phyloP scores from a whole-genome alignment of 2,113 vertebrate genomes.

The Gavia stellata region DNA sequence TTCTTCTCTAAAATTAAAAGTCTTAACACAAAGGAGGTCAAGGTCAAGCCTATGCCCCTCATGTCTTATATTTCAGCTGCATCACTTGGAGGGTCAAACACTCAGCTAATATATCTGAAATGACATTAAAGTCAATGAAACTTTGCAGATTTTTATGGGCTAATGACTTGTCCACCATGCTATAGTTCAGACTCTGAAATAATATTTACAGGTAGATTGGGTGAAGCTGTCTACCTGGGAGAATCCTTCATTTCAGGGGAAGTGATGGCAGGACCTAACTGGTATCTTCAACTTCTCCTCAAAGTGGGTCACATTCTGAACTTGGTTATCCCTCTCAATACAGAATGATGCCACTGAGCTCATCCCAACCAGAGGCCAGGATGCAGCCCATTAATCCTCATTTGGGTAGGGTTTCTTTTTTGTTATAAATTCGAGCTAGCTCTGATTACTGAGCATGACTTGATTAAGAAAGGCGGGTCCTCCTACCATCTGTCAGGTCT shows the following conservation, averaged over 20 bases:
- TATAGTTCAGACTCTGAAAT: not conserved
- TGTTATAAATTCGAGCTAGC: not conserved
- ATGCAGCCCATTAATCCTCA: not conserved
- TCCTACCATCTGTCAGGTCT: slow-evolving; percentile 53
- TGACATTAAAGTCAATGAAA: not conserved
- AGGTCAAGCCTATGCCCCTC: not conserved
- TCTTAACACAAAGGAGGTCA: not conserved
- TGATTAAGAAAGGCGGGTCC: slow-evolving; percentile 50
- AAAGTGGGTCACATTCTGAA: not conserved
- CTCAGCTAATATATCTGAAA: not conserved
- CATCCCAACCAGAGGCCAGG: not conserved
- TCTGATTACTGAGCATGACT: slow-evolving; percentile 39
- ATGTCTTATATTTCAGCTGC: not conserved
- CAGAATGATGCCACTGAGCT: not conserved
- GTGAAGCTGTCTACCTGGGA: not conserved
- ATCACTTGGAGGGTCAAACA: not conserved
- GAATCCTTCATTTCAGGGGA: not conserved
- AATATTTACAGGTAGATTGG: not conserved
- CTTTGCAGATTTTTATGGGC: not conserved
- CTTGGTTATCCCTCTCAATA: not conserved
- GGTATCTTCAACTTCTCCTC: not conserved
- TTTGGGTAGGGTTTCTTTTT: not conserved
- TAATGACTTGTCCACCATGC: not conserved
- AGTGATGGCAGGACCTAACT: not conserved
- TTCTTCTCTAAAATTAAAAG: not conserved